phyloP scores from a whole-genome alignment of 2,888 invertebrate genomes.

The Chaitophorus viminalis region DNA sequence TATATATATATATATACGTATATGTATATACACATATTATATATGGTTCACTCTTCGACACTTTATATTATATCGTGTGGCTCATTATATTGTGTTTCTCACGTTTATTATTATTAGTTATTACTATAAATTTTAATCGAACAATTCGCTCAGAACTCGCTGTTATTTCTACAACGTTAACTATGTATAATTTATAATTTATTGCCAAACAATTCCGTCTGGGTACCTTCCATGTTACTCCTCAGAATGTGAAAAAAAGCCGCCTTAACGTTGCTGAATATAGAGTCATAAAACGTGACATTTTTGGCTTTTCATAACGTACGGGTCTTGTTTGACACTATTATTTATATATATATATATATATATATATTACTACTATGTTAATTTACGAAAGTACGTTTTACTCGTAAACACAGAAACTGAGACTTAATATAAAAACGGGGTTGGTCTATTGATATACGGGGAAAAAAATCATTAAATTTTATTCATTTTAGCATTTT shows the following conservation, averaged over 20 bases:
- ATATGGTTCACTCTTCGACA: background rate
- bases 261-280: background rate
- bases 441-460: background rate
- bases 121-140: background rate
- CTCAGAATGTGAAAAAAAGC: no score
- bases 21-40: background rate
- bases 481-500: background rate
- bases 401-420: background rate
- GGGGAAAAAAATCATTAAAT: background rate
- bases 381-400: background rate
- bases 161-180: background rate
- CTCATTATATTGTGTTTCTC: no score
- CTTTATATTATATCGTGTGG: background rate
- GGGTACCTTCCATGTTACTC: background rate
- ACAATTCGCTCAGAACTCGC: background rate
- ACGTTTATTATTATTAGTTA: background rate
- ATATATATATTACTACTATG: no score
- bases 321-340: background rate
- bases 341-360: no score
- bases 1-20: no score
- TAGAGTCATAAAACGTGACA: background rate
- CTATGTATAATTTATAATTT: background rate
- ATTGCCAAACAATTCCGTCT: background rate
- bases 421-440: background rate
- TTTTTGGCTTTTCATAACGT: background rate